Evolutionary conservation across 2,797 vertebrate genomes (phyloP).

Genomic region (Enteromius radiatus): DNA sequence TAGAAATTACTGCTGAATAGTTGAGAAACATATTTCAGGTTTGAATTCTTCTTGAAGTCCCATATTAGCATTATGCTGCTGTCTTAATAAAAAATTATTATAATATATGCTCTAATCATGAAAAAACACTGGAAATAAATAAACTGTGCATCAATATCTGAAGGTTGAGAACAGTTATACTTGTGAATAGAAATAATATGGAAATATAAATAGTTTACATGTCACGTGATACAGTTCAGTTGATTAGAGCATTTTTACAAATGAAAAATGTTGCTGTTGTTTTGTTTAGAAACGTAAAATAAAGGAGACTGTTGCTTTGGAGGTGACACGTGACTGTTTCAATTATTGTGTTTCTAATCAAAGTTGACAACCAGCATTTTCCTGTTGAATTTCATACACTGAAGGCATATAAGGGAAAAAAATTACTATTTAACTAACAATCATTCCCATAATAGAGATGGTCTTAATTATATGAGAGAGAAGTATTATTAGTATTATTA

Average conservation of each 20-base stretch:
- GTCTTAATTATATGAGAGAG: neutral
- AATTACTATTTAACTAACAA: neutral
- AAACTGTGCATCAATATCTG: neutral
- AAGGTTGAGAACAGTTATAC: neutral
- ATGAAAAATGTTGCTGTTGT: conserved; percentile 46
- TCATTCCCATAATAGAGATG: neutral
- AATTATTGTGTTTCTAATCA: conserved; percentile 23
- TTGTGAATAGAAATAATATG: conserved; percentile 35
- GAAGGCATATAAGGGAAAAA: neutral
- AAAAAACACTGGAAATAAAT: too few species aligned
- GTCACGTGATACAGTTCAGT: conserved; percentile 30
- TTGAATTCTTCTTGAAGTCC: neutral
- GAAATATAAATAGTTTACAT: conserved; percentile 18
- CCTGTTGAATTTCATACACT: conserved; percentile 5
- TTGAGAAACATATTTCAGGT: neutral
- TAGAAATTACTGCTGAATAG: neutral
- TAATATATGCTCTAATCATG: neutral
- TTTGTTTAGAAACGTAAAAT: conserved; percentile 53
- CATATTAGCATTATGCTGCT: neutral
- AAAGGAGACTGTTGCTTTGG: conserved; percentile 49
- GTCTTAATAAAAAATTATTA: neutral
- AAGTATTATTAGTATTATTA: conserved; percentile 35
- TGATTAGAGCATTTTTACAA: conserved; percentile 43
- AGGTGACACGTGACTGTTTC: conserved; percentile 40
- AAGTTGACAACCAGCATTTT: conserved; percentile 30